Evolutionary conservation across 2,888 invertebrate genomes (phyloP).

Genomic region (Nephrotoma appendiculata): DNA sequence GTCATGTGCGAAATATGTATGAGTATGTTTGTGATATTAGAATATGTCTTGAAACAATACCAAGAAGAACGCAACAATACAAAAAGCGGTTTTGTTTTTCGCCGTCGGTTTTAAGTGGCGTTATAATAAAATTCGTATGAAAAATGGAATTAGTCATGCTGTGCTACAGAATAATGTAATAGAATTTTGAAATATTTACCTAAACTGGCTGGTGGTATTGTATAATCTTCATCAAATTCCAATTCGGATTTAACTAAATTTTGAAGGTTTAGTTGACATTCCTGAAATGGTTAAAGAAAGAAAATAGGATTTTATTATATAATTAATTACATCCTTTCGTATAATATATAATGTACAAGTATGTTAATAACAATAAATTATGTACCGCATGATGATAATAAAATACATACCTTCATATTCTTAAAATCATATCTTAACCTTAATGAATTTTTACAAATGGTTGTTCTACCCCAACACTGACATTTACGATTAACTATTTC

Average conservation of each 20-base stretch:
- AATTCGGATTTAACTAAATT: conserved; percentile 31
- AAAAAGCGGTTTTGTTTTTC: background rate
- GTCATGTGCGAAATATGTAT: background rate
- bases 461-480: conserved; percentile 31
- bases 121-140: background rate
- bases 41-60: background rate
- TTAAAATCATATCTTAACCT: background rate
- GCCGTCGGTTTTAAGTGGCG: background rate
- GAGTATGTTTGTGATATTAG: background rate
- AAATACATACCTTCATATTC: conserved; percentile 1
- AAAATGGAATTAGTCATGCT: background rate
- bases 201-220: conserved; percentile 30
- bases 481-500: conserved; percentile 33
- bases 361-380: background rate
- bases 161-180: background rate
- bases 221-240: conserved; percentile 34
- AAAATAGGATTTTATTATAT: background rate
- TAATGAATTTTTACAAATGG: conserved; percentile 22
- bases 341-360: background rate
- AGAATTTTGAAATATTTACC: background rate
- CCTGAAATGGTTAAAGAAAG: conserved; percentile 17
- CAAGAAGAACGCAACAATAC: background rate
- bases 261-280: conserved; percentile 33
- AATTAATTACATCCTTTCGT: background rate
- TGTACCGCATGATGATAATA: background rate